Base-by-base conservation (phyloP, 2,113 vertebrate genomes). In the Acrocephalus arundinaceus region DNA sequence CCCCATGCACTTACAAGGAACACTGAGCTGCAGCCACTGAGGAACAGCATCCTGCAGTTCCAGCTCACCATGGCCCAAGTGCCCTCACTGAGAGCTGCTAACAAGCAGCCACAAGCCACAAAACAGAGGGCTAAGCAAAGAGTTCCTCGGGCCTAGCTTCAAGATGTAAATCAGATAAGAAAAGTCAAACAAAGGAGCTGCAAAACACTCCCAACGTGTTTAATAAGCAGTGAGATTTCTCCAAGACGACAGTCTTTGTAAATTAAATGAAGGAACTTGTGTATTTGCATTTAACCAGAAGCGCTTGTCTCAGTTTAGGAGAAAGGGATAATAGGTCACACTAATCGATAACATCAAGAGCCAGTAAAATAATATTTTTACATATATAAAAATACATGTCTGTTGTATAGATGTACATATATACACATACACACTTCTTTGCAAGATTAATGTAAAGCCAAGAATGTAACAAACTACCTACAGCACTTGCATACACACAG, bases 101-200 rank as follows among this genome's bases (percentile, higher is more conserved):
- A 46, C 9, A 28, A 62, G 30, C 49, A 59, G 48, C 93, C 35
- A 7, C 12, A 74, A 87, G 39, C 70, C 67, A n/a, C 31, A 37
- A 16, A 92, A 70, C 37, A 73, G 67, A 79, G 35, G 46, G 35
- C 37, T 54, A 61, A 67, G 58, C 74, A 74, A 85, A 51, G 35
- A 90, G 82, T 74, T 95, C 67, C 59, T 85, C 27, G 31, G 41
- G 43, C 57, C 57, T 49, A 74, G 45, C 58, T 70, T 86, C 67
- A 28, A 62, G 74, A 94, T 68, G 86, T 45, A 62, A 54, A 63
- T 85, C 79, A 45, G 82, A 74, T 88, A 90, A 74, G 54, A 61
- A 48, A 55, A 91, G 71, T 82, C 46, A 91, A 91, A 87, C 66
- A 91, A 89, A 90, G 54, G 37, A 88, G 23, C 72, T 92, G 88